phyloP scores from a whole-genome alignment of 2,888 invertebrate genomes.

The Adelphocoris suturalis region DNA sequence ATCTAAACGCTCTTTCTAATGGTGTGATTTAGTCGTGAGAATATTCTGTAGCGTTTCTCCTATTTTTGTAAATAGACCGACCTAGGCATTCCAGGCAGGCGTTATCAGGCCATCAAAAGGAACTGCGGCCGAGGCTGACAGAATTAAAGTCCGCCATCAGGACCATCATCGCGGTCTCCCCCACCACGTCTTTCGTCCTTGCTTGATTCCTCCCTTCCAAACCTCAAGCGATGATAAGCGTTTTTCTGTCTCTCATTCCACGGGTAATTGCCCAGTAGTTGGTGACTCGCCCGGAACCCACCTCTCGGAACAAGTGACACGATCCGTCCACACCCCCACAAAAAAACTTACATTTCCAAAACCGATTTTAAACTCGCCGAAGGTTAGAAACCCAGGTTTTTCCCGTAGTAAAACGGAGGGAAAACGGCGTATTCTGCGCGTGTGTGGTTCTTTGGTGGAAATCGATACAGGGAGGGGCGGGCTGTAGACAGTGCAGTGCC shows the following conservation, averaged over 20 bases:
- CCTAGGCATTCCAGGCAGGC: background rate
- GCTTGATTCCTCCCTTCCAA: constrained; percentile 29
- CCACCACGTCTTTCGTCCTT: constrained; percentile 38
- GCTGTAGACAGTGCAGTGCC: constrained; percentile 65
- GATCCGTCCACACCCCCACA: background rate
- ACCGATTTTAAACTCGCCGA: background rate
- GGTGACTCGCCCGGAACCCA: background rate
- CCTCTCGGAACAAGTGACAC: background rate
- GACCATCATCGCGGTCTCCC: constrained; percentile 30
- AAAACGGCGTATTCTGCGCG: constrained; percentile 41
- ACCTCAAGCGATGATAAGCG: background rate
- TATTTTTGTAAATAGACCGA: background rate
- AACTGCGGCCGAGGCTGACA: background rate
- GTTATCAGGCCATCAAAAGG: background rate
- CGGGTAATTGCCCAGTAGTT: constrained; percentile 30
- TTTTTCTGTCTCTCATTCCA: background rate
- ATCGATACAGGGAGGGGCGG: constrained; percentile 67
- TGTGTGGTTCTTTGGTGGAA: constrained; percentile 48
- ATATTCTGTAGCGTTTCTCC: too few relatives aligned
- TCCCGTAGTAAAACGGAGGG: constrained; percentile 10
- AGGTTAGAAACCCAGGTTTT: background rate
- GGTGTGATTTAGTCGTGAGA: too few relatives aligned
- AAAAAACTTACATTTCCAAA: background rate
- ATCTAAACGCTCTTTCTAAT: too few relatives aligned
- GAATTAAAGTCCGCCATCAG: constrained; percentile 3